phyloP scores from a whole-genome alignment of 2,113 vertebrate genomes.

The Morone chrysops region DNA sequence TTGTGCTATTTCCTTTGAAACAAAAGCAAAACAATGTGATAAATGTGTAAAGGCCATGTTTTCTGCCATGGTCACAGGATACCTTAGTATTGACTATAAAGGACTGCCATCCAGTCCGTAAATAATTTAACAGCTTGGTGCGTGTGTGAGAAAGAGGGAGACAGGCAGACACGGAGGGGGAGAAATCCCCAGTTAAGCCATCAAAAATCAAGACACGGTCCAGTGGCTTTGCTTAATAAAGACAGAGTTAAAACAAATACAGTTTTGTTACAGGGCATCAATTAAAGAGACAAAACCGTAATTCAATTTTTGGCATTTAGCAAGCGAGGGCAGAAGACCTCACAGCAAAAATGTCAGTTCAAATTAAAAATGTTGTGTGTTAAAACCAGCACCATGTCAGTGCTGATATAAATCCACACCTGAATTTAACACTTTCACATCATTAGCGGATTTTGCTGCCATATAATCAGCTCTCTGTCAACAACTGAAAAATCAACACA shows the following conservation, averaged over 20 bases:
- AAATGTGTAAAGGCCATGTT: constrained; percentile 12
- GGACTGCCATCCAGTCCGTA: constrained; percentile 41
- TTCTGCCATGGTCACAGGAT: constrained; percentile 28
- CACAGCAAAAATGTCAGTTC: constrained; percentile 12
- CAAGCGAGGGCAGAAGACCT: not conserved
- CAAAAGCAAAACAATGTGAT: constrained; percentile 10
- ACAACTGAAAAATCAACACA: constrained; percentile 4
- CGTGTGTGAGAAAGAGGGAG: not conserved
- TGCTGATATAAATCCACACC: constrained; percentile 23
- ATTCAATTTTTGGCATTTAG: not conserved
- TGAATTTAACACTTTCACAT: constrained; percentile 13
- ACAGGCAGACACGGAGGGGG: not conserved
- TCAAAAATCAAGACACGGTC: constrained; percentile 24
- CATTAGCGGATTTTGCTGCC: not conserved
- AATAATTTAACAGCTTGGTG: constrained; percentile 66
- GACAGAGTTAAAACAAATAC: constrained; percentile 1
- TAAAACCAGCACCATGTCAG: not conserved
- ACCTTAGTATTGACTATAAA: not conserved
- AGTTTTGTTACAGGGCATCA: not conserved
- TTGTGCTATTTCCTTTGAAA: not conserved
- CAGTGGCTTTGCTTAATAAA: constrained; percentile 2
- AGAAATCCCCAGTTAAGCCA: constrained; percentile 25
- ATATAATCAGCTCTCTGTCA: not conserved
- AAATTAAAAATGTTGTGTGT: not conserved
- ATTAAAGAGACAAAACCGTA: not conserved